Conservation (phyloP, 2,888 invertebrate species). For the Euplagia quadripunctaria region DNA sequence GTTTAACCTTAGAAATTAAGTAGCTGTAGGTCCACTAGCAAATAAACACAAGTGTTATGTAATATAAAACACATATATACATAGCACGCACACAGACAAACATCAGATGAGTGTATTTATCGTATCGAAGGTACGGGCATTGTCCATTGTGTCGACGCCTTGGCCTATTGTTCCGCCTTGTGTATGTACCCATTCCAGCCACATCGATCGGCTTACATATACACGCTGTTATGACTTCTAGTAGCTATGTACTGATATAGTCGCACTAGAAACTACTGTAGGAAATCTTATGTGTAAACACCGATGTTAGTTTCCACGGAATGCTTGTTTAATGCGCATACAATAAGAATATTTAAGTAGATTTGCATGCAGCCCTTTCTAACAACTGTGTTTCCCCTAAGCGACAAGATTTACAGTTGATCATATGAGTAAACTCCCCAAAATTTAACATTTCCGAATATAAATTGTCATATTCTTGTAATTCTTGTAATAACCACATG, state of each 20-base stretch:
- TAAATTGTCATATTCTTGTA: constrained; percentile 78
- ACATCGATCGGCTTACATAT: constrained; percentile 74
- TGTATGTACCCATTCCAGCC: constrained; percentile 67
- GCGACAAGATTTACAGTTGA: constrained; percentile 62
- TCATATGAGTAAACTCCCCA: constrained; percentile 68
- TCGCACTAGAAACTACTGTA: constrained; percentile 54
- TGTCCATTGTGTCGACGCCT: constrained; percentile 85
- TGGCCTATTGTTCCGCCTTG: constrained; percentile 78
- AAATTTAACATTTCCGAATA: constrained; percentile 71
- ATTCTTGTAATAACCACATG: constrained; percentile 78
- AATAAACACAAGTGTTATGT: constrained; percentile 63
- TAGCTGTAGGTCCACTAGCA: constrained; percentile 50
- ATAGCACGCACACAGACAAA: constrained; percentile 72
- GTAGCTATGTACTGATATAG: constrained; percentile 60
- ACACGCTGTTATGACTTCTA: constrained; percentile 73
- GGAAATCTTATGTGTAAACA: constrained; percentile 55
- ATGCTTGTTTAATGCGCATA: constrained; percentile 40
- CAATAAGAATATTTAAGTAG: constrained; percentile 45
- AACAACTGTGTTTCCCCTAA: constrained; percentile 60
- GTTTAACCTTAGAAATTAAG: constrained; percentile 24
- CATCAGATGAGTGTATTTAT: constrained; percentile 78
- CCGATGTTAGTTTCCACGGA: constrained; percentile 36
- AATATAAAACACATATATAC: constrained; percentile 67
- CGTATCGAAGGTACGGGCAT: constrained; percentile 78
- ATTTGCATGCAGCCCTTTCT: constrained; percentile 46